Percentiles rank a stretch among this genome's conserved stretches.
These are phyloP conservation scores for Progne subis DNA, from an alignment of 2,113 vertebrate genomes.

Conservation along the genomic window DNA sequence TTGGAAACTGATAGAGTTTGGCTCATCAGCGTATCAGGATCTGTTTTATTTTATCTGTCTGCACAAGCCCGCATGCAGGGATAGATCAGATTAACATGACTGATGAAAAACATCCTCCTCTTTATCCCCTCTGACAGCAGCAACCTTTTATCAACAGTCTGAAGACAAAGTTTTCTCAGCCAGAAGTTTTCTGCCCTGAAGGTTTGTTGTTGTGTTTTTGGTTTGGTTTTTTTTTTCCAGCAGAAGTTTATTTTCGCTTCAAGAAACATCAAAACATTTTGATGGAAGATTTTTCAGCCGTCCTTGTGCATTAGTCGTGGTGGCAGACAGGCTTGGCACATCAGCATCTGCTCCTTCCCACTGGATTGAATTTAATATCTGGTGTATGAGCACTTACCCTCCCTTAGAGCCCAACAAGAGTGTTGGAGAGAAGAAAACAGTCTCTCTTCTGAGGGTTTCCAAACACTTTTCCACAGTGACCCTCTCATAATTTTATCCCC, in stretches of 20 bases:
- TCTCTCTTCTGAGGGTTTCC: background rate
- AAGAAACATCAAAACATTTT: conserved; percentile 31
- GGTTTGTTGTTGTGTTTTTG: background rate
- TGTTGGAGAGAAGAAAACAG: background rate
- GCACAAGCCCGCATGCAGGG: background rate
- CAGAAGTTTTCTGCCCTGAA: conserved; percentile 26
- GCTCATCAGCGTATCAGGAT: background rate
- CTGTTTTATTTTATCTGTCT: conserved; percentile 15
- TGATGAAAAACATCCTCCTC: conserved; percentile 37
- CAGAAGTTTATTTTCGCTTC: background rate
- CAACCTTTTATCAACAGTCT: conserved; percentile 16
- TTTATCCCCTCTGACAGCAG: conserved; percentile 39
- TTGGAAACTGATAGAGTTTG: background rate
- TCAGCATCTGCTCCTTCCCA: conserved; percentile 16
- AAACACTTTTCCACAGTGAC: background rate
- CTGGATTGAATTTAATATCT: conserved; percentile 31
- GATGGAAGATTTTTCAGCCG: conserved; percentile 38
- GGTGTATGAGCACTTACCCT: background rate
- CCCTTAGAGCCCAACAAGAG: background rate
- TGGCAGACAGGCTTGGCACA: conserved; percentile 14
- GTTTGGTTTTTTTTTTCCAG: background rate
- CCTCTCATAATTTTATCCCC: background rate
- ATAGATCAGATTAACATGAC: conserved; percentile 39
- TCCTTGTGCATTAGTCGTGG: background rate
- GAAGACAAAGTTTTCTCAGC: conserved; percentile 45